Conservation (phyloP, 2,797 vertebrate genomes). For the Pipistrellus pygmaeus region DNA sequence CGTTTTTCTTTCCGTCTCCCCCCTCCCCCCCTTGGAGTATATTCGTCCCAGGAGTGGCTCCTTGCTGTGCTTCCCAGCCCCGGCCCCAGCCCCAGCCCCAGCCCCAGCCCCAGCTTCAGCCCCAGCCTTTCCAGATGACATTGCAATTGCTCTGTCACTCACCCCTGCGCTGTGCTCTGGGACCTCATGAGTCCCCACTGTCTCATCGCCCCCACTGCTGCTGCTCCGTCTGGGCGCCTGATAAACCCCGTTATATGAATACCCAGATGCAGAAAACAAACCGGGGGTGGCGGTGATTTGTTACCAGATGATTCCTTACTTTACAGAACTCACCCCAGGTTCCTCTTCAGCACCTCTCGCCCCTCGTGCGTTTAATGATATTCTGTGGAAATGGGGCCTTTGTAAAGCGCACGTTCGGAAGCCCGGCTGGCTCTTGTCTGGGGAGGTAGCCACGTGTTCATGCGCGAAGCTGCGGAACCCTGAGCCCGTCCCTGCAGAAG, state of each 20-base stretch:
- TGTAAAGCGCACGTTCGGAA: neutral
- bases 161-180: neutral
- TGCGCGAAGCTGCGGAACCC: neutral
- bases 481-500: neutral
- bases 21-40: neutral
- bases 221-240: neutral
- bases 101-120: too few species aligned
- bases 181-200: neutral
- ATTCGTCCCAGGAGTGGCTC: conserved; percentile 10
- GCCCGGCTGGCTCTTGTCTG: neutral
- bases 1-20: conserved; percentile 4
- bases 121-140: conserved; percentile 58
- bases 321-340: neutral
- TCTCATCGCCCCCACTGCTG: neutral
- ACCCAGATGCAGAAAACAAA: neutral
- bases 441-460: neutral
- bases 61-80: neutral
- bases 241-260: neutral
- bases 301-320: neutral
- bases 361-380: neutral
- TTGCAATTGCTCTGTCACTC: conserved; percentile 61
- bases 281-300: accelerated
- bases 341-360: neutral
- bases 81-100: neutral
- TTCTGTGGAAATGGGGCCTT: neutral